Base-by-base conservation (phyloP, 1,140 invertebrate species). In the Pogonomyrmex barbatus region DNA sequence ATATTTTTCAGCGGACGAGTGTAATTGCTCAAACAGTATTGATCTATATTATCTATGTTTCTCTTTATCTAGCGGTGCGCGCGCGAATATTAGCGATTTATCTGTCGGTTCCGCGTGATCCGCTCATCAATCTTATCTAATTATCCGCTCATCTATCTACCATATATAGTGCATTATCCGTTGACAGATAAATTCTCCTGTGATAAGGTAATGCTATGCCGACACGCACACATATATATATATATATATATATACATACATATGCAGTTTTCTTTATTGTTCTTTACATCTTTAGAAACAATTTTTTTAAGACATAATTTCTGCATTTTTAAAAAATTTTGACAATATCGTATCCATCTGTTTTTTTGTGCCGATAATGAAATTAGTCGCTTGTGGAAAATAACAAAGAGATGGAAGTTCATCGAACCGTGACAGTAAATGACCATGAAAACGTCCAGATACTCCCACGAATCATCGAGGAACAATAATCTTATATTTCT, bases 381-480 rank as follows among this genome's bases (percentile, higher is more conserved):
- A 91, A 92, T 92, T 92, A 92, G 84, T 85, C 82, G 65, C 30
- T 70, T 56, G 39, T 17, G 36, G 58, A 82, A 88, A 90, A 89
- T 36, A 90, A 92, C 81, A 89, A 92, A 89, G 85, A 89, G 73
- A 90, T 63, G 68, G 86, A 62, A 68, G 86, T 71, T 85, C 87
- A 86, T 54, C 88, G 91, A 63, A 92, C 88, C 92, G 89, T 93
- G 88, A 86, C 91, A 90, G 56, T 75, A 91, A 93, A 90, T 89
- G 89, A 88, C 92, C 92, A 91, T 93, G 91, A 92, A 92, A 93
- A 91, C 89, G 90, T 86, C 70, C 50, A 82, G 77, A 81, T 86
- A 90, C 86, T 93, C 91, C 82, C 91, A 93, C 91, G 90, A 90
- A 87, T 86, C 73, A 58, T 54, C n/a, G 5, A 33, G 5, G 39